Evolutionary conservation across 2,888 invertebrate species (phyloP).

Genomic region (Gymnosoma rotundatum): DNA sequence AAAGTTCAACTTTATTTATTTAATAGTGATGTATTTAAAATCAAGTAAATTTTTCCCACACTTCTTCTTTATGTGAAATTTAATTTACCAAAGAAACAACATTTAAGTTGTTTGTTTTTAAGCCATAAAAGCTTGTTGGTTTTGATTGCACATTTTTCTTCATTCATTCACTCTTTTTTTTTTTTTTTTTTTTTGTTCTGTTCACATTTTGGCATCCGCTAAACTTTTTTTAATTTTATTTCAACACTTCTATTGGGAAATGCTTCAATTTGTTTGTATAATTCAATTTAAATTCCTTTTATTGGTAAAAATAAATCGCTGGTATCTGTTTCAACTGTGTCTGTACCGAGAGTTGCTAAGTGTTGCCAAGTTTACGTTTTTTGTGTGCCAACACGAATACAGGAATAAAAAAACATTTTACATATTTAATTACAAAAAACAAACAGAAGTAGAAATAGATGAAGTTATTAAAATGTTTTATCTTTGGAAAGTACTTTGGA

Average conservation of each 20-base stretch:
- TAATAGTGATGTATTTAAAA: too few species aligned
- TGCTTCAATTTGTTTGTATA: constrained; percentile 33
- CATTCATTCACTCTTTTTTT: neutral
- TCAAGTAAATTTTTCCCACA: too few species aligned
- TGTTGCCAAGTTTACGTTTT: constrained; percentile 44
- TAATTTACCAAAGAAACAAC: neutral
- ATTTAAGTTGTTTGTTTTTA: constrained; percentile 5
- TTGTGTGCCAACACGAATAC: constrained; percentile 27
- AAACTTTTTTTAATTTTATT: constrained; percentile 26
- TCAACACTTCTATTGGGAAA: constrained; percentile 34
- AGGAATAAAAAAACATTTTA: neutral
- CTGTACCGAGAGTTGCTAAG: constrained; percentile 22
- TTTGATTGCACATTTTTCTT: constrained; percentile 30
- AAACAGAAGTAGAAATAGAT: neutral
- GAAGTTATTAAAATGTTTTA: neutral
- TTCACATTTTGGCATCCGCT: constrained; percentile 44
- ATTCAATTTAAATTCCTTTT: constrained; percentile 62
- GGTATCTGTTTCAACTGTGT: constrained; percentile 44
- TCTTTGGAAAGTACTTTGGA: too few species aligned
- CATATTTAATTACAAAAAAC: constrained; percentile 33
- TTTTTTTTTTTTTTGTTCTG: neutral
- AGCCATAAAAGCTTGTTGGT: constrained; percentile 25
- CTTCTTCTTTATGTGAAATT: neutral
- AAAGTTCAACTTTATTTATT: too few species aligned
- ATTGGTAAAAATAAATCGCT: constrained; percentile 32